These are phyloP conservation scores for Ephialtes manifestator DNA, from an alignment of 2,888 invertebrate species.

Conservation along the genomic window DNA sequence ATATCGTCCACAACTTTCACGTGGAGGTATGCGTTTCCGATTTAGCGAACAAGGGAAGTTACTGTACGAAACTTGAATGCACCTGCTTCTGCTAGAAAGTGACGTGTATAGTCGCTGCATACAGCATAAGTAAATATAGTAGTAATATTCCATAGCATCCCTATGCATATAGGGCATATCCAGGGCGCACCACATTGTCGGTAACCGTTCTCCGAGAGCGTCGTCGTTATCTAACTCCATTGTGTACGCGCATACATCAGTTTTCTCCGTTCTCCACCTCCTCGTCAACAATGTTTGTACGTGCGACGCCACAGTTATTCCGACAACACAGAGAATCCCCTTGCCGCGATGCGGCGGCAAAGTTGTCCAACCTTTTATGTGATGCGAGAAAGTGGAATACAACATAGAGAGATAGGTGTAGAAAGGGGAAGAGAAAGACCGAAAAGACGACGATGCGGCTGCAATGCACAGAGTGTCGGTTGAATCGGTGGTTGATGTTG, in stretches of 20 bases:
- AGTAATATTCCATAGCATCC: slow-evolving; percentile 21
- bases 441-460: slow-evolving; percentile 25
- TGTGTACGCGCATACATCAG: slow-evolving; percentile 57
- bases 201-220: slow-evolving; percentile 46
- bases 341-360: slow-evolving; percentile 57
- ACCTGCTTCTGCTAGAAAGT: slow-evolving; percentile 53
- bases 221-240: slow-evolving; percentile 68
- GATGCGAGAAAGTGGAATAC: slow-evolving; percentile 27
- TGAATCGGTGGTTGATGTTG: slow-evolving; percentile 13
- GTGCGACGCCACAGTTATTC: slow-evolving; percentile 56
- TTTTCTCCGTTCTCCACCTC: slow-evolving; percentile 47
- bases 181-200: slow-evolving; percentile 49
- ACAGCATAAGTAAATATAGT: slow-evolving; percentile 19
- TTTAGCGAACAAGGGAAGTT: slow-evolving; percentile 25
- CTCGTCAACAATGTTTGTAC: slow-evolving; percentile 51
- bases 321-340: slow-evolving; percentile 48
- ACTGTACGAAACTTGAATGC: slow-evolving; percentile 50
- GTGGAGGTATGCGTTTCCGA: slow-evolving; percentile 35
- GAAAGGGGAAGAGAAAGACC: slow-evolving; percentile 21
- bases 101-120: slow-evolving; percentile 13
- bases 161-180: slow-evolving; percentile 5
- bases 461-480: slow-evolving; percentile 4
- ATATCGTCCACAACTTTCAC: background rate
- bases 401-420: slow-evolving; percentile 35
- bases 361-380: slow-evolving; percentile 67